Evolutionary conservation across 2,113 vertebrate species (phyloP).

Genomic region (Chloebia gouldiae): DNA sequence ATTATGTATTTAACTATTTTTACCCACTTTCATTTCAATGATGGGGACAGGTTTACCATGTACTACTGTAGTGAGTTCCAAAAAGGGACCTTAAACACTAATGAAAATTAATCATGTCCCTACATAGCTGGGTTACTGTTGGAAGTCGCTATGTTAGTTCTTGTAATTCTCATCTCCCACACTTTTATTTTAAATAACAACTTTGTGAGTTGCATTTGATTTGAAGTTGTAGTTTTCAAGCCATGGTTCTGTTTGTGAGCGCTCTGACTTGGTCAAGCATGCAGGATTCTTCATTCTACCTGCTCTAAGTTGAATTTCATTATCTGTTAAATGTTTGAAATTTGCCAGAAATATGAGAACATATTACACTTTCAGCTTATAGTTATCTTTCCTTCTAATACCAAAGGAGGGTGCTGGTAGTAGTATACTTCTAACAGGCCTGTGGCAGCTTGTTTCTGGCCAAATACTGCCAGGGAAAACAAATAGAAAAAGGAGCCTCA

Average conservation of each 20-base stretch:
- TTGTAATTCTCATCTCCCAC: not conserved
- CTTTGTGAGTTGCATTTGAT: not conserved
- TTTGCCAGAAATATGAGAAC: not conserved
- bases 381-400: not conserved
- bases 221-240: not conserved
- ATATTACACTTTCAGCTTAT: not conserved
- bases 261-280: not conserved
- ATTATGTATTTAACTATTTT: not conserved
- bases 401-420: not conserved
- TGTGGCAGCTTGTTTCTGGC: not conserved
- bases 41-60: not conserved
- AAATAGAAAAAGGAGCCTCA: not conserved
- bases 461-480: not conserved
- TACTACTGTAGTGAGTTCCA: not conserved
- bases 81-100: not conserved
- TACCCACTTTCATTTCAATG: not conserved
- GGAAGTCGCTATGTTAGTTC: not conserved
- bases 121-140: not conserved
- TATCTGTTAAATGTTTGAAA: not conserved
- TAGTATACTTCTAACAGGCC: not conserved
- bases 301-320: not conserved
- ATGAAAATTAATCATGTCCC: not conserved
- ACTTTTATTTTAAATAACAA: not conserved
- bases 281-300: not conserved
- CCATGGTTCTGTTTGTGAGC: not conserved